Conservation (phyloP, 2,113 vertebrate genomes). For the Junco hyemalis region DNA sequence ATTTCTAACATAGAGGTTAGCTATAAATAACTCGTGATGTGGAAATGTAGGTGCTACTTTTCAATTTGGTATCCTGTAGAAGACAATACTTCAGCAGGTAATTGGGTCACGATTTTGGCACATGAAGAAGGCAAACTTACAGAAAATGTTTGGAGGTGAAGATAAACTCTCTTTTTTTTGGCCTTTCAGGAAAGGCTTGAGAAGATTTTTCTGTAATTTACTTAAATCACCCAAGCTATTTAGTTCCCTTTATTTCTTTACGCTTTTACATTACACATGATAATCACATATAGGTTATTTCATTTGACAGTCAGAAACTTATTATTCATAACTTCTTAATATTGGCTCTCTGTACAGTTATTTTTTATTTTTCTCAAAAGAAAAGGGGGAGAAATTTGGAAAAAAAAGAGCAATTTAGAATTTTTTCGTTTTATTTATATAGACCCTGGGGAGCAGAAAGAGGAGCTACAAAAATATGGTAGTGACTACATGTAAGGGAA, state of each 20-base stretch:
- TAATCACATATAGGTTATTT: constrained; percentile 35
- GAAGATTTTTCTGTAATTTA: not conserved
- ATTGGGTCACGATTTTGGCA: not conserved
- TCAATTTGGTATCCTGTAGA: not conserved
- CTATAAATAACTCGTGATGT: not conserved
- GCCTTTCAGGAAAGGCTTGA: constrained; percentile 1
- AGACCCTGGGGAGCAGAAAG: not conserved
- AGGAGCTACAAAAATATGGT: not conserved
- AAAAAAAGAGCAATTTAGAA: not conserved
- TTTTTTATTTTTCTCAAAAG: constrained; percentile 30
- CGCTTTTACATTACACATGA: constrained; percentile 14
- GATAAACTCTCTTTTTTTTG: not conserved
- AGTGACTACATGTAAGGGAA: not conserved
- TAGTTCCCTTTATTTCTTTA: not conserved
- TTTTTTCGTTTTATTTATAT: not conserved
- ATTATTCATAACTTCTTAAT: constrained; percentile 26
- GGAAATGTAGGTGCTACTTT: not conserved
- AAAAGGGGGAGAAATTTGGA: not conserved
- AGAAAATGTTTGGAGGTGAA: not conserved
- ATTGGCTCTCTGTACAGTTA: not conserved
- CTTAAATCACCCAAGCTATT: not conserved
- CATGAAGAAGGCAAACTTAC: not conserved
- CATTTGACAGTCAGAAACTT: constrained; percentile 30
- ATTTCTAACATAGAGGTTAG: not conserved
- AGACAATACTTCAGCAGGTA: accelerated